Conservation (phyloP, 2,113 vertebrate species). For the Himantopus leucocephalus region DNA sequence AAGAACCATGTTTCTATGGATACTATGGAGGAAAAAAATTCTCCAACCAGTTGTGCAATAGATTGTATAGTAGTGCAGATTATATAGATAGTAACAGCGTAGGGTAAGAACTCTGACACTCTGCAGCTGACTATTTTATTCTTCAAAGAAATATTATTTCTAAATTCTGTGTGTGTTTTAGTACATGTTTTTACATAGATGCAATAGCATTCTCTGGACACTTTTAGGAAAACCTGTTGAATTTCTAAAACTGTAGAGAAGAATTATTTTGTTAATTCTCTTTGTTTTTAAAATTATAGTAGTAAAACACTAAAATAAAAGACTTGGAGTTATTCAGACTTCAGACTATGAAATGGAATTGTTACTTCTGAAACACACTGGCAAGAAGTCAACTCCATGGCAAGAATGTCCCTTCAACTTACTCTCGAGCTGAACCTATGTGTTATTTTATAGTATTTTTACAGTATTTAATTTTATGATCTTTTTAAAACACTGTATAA, state of each 20-base stretch:
- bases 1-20: neutral
- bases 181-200: neutral
- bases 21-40: neutral
- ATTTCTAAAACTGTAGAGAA: neutral
- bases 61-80: neutral
- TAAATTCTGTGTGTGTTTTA: neutral
- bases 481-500: neutral
- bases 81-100: neutral
- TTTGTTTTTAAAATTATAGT: neutral
- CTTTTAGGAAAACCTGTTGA: neutral
- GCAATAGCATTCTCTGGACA: fast-evolving
- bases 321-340: neutral
- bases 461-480: neutral
- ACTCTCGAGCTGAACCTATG: neutral
- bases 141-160: neutral
- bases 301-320: neutral
- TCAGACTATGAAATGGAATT: neutral
- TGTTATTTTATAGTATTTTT: neutral
- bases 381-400: neutral
- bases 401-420: neutral
- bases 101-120: neutral
- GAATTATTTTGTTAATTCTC: neutral
- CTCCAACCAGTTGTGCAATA: neutral
- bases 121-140: neutral
- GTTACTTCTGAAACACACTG: neutral